Percentiles rank a stretch among this genome's conserved stretches.
These are phyloP conservation scores for Phrynosoma platyrhinos DNA, from an alignment of 2,113 vertebrate species.

Conservation along the genomic window DNA sequence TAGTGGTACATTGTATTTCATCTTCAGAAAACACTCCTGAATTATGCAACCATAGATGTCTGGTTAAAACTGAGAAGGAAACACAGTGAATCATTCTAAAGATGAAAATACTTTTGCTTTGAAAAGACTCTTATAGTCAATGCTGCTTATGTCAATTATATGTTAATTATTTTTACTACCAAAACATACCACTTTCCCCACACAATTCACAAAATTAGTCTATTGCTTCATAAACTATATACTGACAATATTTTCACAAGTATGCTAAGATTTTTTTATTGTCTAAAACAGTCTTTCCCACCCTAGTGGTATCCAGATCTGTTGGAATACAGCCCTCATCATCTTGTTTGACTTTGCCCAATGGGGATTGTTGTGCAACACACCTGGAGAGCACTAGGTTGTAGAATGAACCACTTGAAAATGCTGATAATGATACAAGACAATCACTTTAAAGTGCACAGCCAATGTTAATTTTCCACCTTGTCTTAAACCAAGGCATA, in stretches of 20 bases:
- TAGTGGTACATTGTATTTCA: constrained; percentile 71
- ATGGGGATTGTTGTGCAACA: background rate
- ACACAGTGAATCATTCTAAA: background rate
- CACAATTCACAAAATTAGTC: background rate
- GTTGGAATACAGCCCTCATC: background rate
- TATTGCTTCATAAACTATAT: background rate
- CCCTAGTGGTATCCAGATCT: background rate
- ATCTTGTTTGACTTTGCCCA: too few species aligned
- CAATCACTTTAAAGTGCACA: background rate
- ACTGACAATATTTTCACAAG: background rate
- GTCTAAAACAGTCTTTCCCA: background rate
- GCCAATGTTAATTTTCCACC: background rate
- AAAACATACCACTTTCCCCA: constrained; percentile 8
- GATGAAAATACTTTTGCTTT: background rate
- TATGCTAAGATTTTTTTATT: background rate
- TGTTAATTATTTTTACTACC: background rate
- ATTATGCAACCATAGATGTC: background rate
- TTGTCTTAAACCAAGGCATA: background rate
- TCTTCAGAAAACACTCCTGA: background rate
- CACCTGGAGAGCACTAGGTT: background rate
- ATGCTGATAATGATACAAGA: background rate
- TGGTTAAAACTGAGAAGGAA: background rate
- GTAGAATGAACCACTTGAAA: background rate
- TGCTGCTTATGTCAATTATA: background rate
- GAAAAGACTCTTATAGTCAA: background rate